Evolutionary conservation across 2,797 vertebrate genomes (phyloP), one percentile per base, ranked within the genome.

Genomic region (Anomalospiza imberbis): DNA sequence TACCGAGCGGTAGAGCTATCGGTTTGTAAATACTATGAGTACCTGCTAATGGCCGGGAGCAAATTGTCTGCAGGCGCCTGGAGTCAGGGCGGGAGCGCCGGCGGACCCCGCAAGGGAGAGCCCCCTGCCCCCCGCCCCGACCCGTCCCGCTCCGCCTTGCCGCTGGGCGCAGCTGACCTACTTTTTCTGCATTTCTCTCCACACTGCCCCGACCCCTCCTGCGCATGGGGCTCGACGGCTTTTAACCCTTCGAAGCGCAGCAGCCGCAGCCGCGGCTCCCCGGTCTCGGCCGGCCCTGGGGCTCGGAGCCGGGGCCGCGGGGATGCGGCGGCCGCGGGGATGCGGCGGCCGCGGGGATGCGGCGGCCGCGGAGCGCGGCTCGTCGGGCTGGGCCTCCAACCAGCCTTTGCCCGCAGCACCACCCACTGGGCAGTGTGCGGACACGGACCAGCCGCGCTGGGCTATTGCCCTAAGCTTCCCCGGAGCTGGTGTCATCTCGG

Each of bases 301-400:
- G 40, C 13, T 20, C 0, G 62, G 51, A 26, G 36, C 32, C 48
- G 19, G 18, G 19, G 21, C 3, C 17, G 36, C n/a, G 13, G 44
- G 17, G 9, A 19, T 18, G 57, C 36, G 36, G 36, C 36, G 36
- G 36, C 36, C 36, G 36, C 36, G 36, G 36, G 15, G 9, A 19
- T 19, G 34, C 57, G 45, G 20, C 34, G 38, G 25, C 18, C 44
- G n/a, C 26, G 14, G 26, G 15, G 9, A 19, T 19, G 34, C 57
- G 45, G 20, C 34, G 38, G 25, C 18, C 44, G n/a, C 26, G 15
- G 26, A 19, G 45, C 22, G 48, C 34, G 8, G 4, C 42, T 28
- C 18, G 4, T 7, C 3, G 45, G 22, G 57, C 45, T 0, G 53
- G 17, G 12, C n/a, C 17, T 0, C 3, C 17, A 1, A 6, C 1